A percentile compares a stretch with the other conserved stretches of the same genome.
These are phyloP conservation scores for Anoplopoma fimbria DNA, from an alignment of 2,113 vertebrate species.

Conservation along the genomic window DNA sequence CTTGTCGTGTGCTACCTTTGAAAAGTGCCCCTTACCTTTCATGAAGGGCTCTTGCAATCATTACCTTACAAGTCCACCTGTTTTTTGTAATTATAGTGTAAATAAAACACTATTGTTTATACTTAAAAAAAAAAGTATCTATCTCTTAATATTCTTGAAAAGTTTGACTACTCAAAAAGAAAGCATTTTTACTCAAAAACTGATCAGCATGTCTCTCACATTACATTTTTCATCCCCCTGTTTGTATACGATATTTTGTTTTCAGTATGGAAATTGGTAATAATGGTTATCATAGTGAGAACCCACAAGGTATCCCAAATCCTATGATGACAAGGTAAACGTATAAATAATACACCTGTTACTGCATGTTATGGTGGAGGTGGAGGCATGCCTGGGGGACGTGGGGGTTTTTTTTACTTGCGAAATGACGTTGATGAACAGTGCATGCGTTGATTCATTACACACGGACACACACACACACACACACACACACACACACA, in stretches of 20 bases:
- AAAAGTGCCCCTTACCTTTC: conserved; percentile 79
- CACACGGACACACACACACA: background rate
- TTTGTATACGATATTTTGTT: conserved; percentile 88
- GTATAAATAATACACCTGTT: conserved; percentile 16
- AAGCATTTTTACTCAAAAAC: conserved; percentile 46
- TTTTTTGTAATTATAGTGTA: conserved; percentile 69
- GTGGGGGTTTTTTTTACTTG: conserved; percentile 11
- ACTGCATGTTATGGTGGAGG: conserved; percentile 72
- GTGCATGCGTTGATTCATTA: conserved; percentile 63
- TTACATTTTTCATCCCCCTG: conserved; percentile 76
- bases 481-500: background rate
- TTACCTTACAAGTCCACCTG: conserved; percentile 65
- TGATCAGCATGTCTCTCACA: conserved; percentile 73
- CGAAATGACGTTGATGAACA: conserved; percentile 13
- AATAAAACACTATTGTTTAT: conserved; percentile 71
- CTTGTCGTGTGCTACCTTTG: conserved; percentile 72
- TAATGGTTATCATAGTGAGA: conserved; percentile 98
- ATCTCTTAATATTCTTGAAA: conserved; percentile 41
- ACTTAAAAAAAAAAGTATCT: conserved; percentile 39
- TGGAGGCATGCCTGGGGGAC: conserved; percentile 52
- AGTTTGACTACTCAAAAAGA: conserved; percentile 36
- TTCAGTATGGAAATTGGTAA: conserved; percentile 95
- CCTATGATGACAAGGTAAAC: conserved; percentile 92
- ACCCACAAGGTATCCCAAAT: conserved; percentile 91
- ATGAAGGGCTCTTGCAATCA: conserved; percentile 80